Base-by-base conservation (phyloP, 2,888 invertebrate species). In the Flabesymbios commensalis region DNA sequence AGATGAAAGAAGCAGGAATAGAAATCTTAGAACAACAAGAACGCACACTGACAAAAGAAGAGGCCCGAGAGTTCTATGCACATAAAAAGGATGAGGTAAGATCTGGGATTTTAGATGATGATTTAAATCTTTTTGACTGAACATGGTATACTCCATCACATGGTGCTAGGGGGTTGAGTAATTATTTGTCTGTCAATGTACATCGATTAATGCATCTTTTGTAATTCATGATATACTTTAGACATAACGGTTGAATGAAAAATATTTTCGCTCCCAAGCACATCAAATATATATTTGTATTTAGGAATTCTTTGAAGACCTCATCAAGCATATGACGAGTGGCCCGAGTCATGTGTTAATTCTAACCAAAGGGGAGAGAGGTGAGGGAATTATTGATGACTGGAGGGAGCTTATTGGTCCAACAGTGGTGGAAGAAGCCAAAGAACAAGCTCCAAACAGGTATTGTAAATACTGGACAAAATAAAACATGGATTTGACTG, bases 331-430 rank as follows among this genome's bases (percentile, higher is more conserved):
- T 59, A 82, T 83, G 79, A 73, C 75, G 17, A 78, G 78, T 63
- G 80, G 79, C n/a, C 77, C 77, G 2, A 75, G 76, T 53, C 74
- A 76, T 48, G 72, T 80, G 4, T 65, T 83, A 47, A 78, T 80
- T n/a, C 67, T 83, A 43, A 78, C 77, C 22, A 79, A 80, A 63
- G 79, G 78, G 14, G 69, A 71, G 22, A 73, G 73, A 24, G 80
- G 71, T 29, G 77, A 78, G 43, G 76, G 77, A 39, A 73, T 82
- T 56, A 74, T 82, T 45, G 69, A 76, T 43, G 78, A 81, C 59
- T 81, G 80, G 76, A 58, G 78, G 41, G 76, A 81, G 45, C 68
- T 83, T 59, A 72, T 83, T 57, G 83, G 83, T 19, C 81, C 82
- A 31, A 71, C 75, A 10, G 66, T 67, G 49, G 78, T 82, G 3